A percentile compares a stretch with the other conserved stretches of the same genome.
Evolutionary conservation across 2,113 vertebrate genomes (phyloP).

Genomic region (Noctilio leporinus): DNA sequence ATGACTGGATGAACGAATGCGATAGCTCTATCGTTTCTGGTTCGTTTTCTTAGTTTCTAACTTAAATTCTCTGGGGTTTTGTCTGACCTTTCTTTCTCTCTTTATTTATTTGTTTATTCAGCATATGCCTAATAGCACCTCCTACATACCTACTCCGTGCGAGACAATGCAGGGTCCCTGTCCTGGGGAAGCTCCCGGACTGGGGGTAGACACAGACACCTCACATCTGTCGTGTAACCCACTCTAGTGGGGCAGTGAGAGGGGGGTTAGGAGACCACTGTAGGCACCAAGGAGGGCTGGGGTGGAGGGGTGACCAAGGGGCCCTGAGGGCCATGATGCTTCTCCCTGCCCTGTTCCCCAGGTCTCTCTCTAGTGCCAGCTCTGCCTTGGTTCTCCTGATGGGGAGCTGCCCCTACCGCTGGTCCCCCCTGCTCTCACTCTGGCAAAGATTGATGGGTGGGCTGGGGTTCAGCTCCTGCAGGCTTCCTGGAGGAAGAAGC

Average conservation of each 20-base stretch:
- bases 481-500: constrained; percentile 11
- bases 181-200: background rate
- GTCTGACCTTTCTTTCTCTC: background rate
- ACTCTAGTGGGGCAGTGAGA: background rate
- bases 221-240: background rate
- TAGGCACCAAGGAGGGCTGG: background rate
- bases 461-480: background rate
- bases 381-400: background rate
- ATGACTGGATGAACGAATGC: background rate
- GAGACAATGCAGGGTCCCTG: background rate
- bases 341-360: background rate
- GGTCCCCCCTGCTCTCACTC: background rate
- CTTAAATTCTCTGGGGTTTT: background rate
- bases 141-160: background rate
- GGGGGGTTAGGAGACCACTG: background rate
- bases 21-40: background rate
- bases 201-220: background rate
- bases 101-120: background rate
- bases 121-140: background rate
- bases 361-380: background rate
- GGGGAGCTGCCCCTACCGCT: background rate
- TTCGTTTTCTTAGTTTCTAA: background rate
- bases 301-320: background rate
- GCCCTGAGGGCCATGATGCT: background rate
- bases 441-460: background rate